These are phyloP conservation scores for Callitettix versicolor DNA, from an alignment of 1,140 invertebrate species.

Conservation along the genomic window DNA sequence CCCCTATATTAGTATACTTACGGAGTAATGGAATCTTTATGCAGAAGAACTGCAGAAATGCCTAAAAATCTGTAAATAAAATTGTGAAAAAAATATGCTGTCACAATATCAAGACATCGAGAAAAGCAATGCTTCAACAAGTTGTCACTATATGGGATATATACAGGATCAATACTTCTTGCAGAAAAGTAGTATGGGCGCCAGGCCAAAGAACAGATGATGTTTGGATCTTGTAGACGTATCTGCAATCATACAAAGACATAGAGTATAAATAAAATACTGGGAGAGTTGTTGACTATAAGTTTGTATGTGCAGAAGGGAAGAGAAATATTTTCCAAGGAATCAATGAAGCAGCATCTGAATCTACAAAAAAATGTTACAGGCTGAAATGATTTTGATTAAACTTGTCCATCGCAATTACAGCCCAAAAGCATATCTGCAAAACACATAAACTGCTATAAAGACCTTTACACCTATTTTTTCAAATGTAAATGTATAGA, in stretches of 20 bases:
- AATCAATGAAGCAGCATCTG: no score
- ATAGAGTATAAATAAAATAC: no score
- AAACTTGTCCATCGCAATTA: no score
- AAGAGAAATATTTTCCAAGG: no score
- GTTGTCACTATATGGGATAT: slow-evolving; percentile 16
- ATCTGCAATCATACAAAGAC: slow-evolving; percentile 39
- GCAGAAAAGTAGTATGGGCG: slow-evolving; percentile 43
- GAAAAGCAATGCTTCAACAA: not conserved
- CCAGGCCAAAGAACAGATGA: slow-evolving; percentile 50
- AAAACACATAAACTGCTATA: no score
- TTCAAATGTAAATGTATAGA: no score
- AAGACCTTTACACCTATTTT: no score
- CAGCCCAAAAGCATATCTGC: no score
- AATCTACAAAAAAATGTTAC: no score
- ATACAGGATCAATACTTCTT: slow-evolving; percentile 32
- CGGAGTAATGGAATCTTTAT: slow-evolving; percentile 55
- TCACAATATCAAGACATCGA: slow-evolving; percentile 38
- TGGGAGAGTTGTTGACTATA: no score
- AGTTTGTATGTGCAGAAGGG: no score
- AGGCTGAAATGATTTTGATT: no score
- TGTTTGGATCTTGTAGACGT: slow-evolving; percentile 46
- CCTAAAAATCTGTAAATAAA: slow-evolving; percentile 44
- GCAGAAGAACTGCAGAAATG: slow-evolving; percentile 50
- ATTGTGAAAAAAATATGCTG: slow-evolving; percentile 41
- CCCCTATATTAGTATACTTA: slow-evolving; percentile 39